Evolutionary conservation across 2,888 invertebrate species (phyloP), one percentile per base, ranked within the genome.

Genomic region (Sabatieria punctata): DNA sequence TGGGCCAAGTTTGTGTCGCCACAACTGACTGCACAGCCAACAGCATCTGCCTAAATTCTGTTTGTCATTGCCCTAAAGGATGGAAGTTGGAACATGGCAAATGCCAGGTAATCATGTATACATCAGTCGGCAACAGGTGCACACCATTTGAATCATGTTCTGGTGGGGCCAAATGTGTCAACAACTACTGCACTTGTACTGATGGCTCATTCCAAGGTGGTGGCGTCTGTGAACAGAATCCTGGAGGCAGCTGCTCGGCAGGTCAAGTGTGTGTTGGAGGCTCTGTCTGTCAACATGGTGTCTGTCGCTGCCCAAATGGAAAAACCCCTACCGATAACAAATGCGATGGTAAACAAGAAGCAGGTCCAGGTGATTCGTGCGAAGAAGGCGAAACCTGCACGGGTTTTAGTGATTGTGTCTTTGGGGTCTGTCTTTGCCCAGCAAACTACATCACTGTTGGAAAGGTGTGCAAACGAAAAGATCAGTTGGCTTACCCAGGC

Each of bases 201-300:
- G 43, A 8, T 19, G 41, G 41, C 8, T 41, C 41, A 8, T 19
- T 21, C 22, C 15, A 41, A 19, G 15, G 30, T 30, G 22, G 41
- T 15, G 46, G 46, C 18, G n/a, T 13, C 13, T 46, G 43, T 23
- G 35, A 45, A 22, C 41, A 44, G 24, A 8, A 2, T 11, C 49
- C 51, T 4, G 49, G 43, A 8, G 39, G 43, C 1, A 2, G 23
- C 6, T 51, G 51, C 35, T 4, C 30, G 15, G 23, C 37, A 11
- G 49, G 49, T 15, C 46, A 51, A 22, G 15, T 25, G 6, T 51
- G 51, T 45, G 22, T 45, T 2, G 41, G 41, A 6, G 46, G 44
- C 1, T 37, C 51, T 2, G n/a, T 13, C 2, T 51, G 51, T 26
- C 27, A 27, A 21, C 27, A 37, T 15, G 51, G 49, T 4, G 19